phyloP scores from a whole-genome alignment of 2,797 vertebrate genomes.

The Lacerta bilineata region DNA sequence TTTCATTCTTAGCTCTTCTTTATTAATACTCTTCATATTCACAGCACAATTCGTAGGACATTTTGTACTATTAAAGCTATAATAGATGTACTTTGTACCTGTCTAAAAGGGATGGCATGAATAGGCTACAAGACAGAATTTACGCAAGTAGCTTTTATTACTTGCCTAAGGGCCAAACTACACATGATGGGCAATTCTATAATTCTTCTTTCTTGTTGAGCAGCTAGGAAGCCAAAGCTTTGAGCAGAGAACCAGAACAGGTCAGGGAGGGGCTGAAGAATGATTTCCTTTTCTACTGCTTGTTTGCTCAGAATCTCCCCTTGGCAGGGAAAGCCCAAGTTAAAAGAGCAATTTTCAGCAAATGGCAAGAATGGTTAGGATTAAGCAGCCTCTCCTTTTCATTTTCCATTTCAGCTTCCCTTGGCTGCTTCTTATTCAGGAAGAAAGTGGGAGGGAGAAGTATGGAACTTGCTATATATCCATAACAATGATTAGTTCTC shows the following conservation, averaged over 20 bases:
- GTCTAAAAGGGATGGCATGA: not conserved
- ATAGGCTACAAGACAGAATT: not conserved
- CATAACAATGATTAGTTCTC: not conserved
- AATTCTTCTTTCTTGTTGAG: conserved; percentile 10
- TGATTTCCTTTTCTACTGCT: not conserved
- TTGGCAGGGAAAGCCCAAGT: no score
- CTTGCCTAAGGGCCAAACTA: not conserved
- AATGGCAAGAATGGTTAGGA: not conserved
- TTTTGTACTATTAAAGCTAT: not conserved
- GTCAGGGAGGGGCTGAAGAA: not conserved
- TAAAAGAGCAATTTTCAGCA: not conserved
- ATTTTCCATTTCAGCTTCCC: not conserved
- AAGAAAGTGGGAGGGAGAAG: not conserved
- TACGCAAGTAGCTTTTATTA: not conserved
- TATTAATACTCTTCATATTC: not conserved
- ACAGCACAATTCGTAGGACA: not conserved
- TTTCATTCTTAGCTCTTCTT: not conserved
- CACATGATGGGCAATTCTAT: not conserved
- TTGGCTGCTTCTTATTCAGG: not conserved
- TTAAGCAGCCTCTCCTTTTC: not conserved
- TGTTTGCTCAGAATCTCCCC: not conserved
- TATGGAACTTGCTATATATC: not conserved
- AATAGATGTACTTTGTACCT: not conserved
- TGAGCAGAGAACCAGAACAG: not conserved
- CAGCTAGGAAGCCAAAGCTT: not conserved